phyloP scores from a whole-genome alignment of 1,140 invertebrate genomes.

The Acromyrmex echinatior region DNA sequence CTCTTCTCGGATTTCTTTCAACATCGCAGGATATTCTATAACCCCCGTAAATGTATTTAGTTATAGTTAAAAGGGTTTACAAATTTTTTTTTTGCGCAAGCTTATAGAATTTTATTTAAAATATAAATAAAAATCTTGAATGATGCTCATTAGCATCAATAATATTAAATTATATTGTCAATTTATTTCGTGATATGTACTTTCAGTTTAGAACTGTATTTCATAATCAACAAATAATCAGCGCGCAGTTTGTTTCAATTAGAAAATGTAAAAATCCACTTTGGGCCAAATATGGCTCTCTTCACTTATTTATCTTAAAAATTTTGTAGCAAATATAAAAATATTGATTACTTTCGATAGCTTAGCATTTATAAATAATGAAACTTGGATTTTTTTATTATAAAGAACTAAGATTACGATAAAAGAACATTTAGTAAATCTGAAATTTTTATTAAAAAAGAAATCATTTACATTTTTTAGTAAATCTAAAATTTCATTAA shows the following conservation, averaged over 20 bases:
- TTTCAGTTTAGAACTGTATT: too few relatives aligned
- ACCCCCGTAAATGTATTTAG: neutral
- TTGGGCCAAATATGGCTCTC: too few relatives aligned
- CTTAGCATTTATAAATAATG: neutral
- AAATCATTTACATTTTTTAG: neutral
- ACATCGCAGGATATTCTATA: neutral
- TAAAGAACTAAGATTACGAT: neutral
- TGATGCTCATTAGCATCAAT: too few relatives aligned
- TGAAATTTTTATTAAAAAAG: neutral
- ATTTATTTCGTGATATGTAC: too few relatives aligned
- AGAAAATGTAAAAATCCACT: too few relatives aligned
- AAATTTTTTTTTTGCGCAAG: neutral
- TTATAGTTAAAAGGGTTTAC: neutral
- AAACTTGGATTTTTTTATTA: constrained; percentile 4
- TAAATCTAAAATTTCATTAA: neutral
- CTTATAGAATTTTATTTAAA: neutral
- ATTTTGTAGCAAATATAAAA: neutral
- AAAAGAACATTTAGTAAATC: neutral
- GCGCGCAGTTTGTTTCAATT: too few relatives aligned
- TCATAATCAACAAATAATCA: too few relatives aligned
- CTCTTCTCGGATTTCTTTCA: constrained; percentile 47
- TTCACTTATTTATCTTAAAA: neutral
- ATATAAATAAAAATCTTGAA: neutral
- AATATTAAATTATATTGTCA: too few relatives aligned
- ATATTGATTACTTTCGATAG: neutral